Percentiles rank a stretch among this genome's conserved stretches.
phyloP scores from a whole-genome alignment of 2,888 invertebrate species.

The Apantesis nais region DNA sequence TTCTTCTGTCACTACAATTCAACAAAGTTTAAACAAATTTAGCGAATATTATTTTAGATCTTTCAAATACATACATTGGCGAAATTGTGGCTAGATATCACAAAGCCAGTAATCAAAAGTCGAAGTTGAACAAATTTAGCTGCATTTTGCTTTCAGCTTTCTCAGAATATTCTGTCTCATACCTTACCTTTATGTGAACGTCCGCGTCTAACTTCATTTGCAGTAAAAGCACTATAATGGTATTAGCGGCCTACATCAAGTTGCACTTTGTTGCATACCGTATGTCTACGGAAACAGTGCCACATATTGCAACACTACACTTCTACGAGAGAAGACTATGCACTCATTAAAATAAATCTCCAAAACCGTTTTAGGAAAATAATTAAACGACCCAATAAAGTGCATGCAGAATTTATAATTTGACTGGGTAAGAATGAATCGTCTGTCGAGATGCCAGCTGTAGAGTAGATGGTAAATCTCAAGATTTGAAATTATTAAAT shows the following conservation, averaged over 20 bases:
- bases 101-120: no score
- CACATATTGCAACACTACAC: background rate
- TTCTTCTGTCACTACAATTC: no score
- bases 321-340: background rate
- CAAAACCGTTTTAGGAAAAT: background rate
- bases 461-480: background rate
- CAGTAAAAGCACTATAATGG: constrained; percentile 19
- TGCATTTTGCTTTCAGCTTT: no score
- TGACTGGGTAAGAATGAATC: background rate
- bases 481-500: background rate
- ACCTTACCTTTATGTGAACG: background rate
- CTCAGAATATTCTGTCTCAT: background rate
- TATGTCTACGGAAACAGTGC: background rate
- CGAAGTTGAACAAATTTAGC: no score
- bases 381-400: background rate
- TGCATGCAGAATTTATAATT: background rate
- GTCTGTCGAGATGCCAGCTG: background rate
- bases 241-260: constrained; percentile 26
- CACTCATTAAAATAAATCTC: background rate
- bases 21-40: background rate
- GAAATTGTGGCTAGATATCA: no score
- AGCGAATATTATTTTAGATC: no score
- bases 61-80: no score
- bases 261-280: constrained; percentile 23
- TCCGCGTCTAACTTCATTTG: constrained; percentile 18